phyloP scores from a whole-genome alignment of 1,140 invertebrate genomes.

The Aplysia californica region DNA sequence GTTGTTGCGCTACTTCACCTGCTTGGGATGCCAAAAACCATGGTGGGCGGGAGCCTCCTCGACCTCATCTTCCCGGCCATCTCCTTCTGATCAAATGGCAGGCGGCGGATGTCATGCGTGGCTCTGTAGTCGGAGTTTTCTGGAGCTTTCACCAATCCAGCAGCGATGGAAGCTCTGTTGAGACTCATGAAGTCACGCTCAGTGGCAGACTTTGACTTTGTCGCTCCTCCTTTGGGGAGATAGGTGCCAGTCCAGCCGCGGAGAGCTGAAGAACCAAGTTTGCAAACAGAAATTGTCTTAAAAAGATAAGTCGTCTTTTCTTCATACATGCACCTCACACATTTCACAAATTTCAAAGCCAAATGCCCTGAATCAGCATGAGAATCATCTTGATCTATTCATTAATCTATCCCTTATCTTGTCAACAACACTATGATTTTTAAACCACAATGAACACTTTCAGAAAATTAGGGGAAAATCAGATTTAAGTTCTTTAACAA shows the following conservation, averaged over 20 bases:
- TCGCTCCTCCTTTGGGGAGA: slow-evolving; percentile 42
- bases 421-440: neutral
- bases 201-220: slow-evolving; percentile 40
- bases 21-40: slow-evolving; percentile 62
- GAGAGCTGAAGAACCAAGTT: slow-evolving; percentile 29
- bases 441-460: neutral
- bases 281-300: neutral
- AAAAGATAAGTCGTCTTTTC: neutral
- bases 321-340: neutral
- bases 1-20: too few species aligned
- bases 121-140: slow-evolving; percentile 60
- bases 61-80: slow-evolving; percentile 42
- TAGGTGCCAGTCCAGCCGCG: slow-evolving; percentile 31
- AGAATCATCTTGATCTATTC: too few species aligned
- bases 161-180: slow-evolving; percentile 58
- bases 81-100: slow-evolving; percentile 39
- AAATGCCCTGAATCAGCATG: neutral
- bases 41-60: slow-evolving; percentile 52
- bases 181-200: slow-evolving; percentile 62
- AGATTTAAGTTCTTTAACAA: too few species aligned
- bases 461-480: too few species aligned
- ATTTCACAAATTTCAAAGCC: neutral
- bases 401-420: too few species aligned
- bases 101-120: slow-evolving; percentile 59
- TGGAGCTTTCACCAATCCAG: slow-evolving; percentile 55